A percentile compares a stretch with the other conserved stretches of the same genome.
These are phyloP conservation scores for Drosophila nigrodunni DNA, from an alignment of 1,140 invertebrate genomes.

Conservation along the genomic window DNA sequence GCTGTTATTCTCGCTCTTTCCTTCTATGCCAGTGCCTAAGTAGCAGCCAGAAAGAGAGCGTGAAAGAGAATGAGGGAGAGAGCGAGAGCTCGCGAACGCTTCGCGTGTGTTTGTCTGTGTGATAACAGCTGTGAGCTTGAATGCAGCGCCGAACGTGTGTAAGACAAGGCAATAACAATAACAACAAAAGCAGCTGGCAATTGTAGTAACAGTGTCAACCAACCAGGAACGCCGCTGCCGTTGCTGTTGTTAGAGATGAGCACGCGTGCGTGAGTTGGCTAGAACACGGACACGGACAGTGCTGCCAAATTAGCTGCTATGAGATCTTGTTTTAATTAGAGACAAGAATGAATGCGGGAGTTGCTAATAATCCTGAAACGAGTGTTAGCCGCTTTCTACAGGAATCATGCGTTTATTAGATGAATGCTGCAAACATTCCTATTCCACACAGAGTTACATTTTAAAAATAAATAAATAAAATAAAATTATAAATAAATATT, in stretches of 20 bases:
- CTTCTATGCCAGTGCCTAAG: constrained; percentile 7
- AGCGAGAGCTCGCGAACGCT: neutral
- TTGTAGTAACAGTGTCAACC: constrained; percentile 3
- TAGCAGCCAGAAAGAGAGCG: neutral
- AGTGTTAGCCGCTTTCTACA: too few species aligned
- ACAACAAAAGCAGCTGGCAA: constrained; percentile 6
- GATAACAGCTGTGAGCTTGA: constrained; percentile 32
- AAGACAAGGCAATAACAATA: constrained; percentile 27
- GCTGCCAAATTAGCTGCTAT: too few species aligned
- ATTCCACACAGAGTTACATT: too few species aligned
- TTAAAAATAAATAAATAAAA: too few species aligned
- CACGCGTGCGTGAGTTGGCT: constrained; percentile 8
- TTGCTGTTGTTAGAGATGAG: constrained; percentile 26
- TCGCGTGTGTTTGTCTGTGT: neutral
- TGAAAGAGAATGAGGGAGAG: too few species aligned
- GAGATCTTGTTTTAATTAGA: too few species aligned
- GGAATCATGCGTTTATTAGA: too few species aligned
- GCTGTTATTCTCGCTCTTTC: constrained; percentile 34
- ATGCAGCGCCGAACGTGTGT: constrained; percentile 25
- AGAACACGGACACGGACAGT: neutral
- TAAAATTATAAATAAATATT: too few species aligned
- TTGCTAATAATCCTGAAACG: too few species aligned
- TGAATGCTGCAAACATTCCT: too few species aligned
- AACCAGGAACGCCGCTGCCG: constrained; percentile 16
- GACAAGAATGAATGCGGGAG: too few species aligned